Percentiles rank a stretch among this genome's conserved stretches.
Evolutionary conservation across 1,140 invertebrate species (phyloP).

Genomic region (Sycobia sp.): DNA sequence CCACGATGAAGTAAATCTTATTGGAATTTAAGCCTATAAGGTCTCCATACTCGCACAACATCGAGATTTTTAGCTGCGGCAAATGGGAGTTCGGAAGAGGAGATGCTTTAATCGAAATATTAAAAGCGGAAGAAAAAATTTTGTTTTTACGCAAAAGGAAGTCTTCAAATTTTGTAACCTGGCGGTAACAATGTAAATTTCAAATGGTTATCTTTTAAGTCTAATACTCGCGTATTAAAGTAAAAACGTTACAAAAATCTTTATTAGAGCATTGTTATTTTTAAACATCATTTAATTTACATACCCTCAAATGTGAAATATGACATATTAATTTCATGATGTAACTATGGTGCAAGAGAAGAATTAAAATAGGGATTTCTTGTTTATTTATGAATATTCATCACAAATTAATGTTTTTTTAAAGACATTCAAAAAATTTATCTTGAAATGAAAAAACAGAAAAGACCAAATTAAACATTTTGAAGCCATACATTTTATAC

Average conservation of each 20-base stretch:
- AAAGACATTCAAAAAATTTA: too few relatives aligned
- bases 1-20: too few relatives aligned
- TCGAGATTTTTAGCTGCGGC: slow-evolving; percentile 3
- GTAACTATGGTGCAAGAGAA: too few relatives aligned
- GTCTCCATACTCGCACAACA: not conserved
- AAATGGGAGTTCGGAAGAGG: not conserved
- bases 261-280: not conserved
- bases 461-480: too few relatives aligned
- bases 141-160: not conserved
- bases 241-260: slow-evolving; percentile 19
- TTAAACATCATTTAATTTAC: not conserved
- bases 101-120: not conserved
- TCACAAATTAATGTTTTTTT: too few relatives aligned
- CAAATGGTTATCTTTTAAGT: slow-evolving; percentile 21
- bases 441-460: too few relatives aligned
- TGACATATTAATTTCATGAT: too few relatives aligned
- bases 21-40: not conserved
- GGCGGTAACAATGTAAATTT: slow-evolving; percentile 12
- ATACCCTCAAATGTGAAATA: too few relatives aligned
- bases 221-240: slow-evolving; percentile 17
- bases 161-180: slow-evolving; percentile 21
- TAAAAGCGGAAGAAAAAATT: not conserved
- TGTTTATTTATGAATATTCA: too few relatives aligned
- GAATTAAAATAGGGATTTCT: too few relatives aligned
- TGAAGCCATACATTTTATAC: too few relatives aligned